Evolutionary conservation across 1,140 invertebrate species (phyloP), one percentile per base, ranked within the genome.

Genomic region (Brachionus calyciflorus): DNA sequence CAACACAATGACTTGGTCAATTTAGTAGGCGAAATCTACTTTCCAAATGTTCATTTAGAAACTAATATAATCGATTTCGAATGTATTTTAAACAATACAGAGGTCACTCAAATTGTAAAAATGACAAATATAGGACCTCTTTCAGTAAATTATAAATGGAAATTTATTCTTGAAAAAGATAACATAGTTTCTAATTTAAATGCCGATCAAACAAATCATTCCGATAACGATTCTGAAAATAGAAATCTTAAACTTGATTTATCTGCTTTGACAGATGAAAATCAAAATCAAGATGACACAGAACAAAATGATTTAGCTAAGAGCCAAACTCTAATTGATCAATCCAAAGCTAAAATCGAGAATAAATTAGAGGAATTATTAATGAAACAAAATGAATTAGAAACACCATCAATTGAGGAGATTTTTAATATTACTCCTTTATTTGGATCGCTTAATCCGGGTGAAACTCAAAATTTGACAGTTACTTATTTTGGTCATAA

Each of bases 401-500:
- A 69, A 33, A 30, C 48, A n/a, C 68, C 79, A 0, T 37, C 28
- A 17, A 51, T 79, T 37, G 78, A 80, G 21, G 77, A 85, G 82
- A 81, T 85, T 7, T 85, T 85, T 83, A 83, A 85, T 77, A 84
- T 85, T 41, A 78, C 84, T 40, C 84, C 84, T 9, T 75, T 85
- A 21, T 84, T 84, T 80, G 84, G 84, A 7, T 80, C 78, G 12
- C 76, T 85, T 53, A 80, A 83, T 63, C 83, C 84, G 69, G 83
- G 83, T n/a, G 83, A 84, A 69, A 83, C 81, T 44, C 83, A 85
- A 75, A 82, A 83, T 78, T 80, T 85, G 7, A 83, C 84, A 33
- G 81, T 85, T 77, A 85, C 83, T 75, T 85, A 84, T 75, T 85
- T 82, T 80, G 84, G 84, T 24, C 83, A 85, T 79, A 80, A 83